Evolutionary conservation across 2,113 vertebrate genomes (phyloP), one percentile per base, ranked within the genome.

Genomic region (Seriola aureovittata): DNA sequence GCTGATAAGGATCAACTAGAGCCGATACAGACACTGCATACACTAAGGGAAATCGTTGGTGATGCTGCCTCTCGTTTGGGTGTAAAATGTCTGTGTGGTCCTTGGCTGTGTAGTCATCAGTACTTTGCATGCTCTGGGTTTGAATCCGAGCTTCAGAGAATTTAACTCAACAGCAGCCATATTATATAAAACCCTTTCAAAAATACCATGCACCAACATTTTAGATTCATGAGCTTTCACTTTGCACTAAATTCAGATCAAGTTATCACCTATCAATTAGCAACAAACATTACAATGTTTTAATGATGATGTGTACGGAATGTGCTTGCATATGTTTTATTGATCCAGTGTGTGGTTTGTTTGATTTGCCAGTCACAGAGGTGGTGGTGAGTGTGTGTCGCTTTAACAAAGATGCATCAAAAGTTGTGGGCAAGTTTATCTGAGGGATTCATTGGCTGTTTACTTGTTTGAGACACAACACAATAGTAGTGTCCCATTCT

Each of bases 1-100:
- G 64, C 36, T 70, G 59, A 84, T 75, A 78, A 65, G 40, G 8
- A 5, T 55, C 3, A 3, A 34, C 46, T 8, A 34, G 44, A 68
- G 29, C 38, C 10, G n/a, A 5, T 17, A 11, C 17, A 57, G 32
- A n/a, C 42, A 60, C 50, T 25, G 58, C 2, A 54, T 19, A 75
- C n/a, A 66, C 5, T 23, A 17, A 40, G 13, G 19, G 13, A 4
- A 2, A 54, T 52, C 14, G 21, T 32, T 14, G n/a, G 40, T 57
- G 13, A 58, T 40, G 65, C 48, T 34, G 17, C 38, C 23, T 29
- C 21, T 29, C 10, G 4, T 46, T 80, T 58, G 63, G 50, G 32
- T 40, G 19, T 40, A 8, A 29, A 12, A 57, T 32, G 5, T 32
- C 5, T 63, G 16, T 23, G 38, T 57, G 36, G 44, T 42, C 58